These are phyloP conservation scores for Channa argus DNA, from an alignment of 2,113 vertebrate species.

Conservation along the genomic window DNA sequence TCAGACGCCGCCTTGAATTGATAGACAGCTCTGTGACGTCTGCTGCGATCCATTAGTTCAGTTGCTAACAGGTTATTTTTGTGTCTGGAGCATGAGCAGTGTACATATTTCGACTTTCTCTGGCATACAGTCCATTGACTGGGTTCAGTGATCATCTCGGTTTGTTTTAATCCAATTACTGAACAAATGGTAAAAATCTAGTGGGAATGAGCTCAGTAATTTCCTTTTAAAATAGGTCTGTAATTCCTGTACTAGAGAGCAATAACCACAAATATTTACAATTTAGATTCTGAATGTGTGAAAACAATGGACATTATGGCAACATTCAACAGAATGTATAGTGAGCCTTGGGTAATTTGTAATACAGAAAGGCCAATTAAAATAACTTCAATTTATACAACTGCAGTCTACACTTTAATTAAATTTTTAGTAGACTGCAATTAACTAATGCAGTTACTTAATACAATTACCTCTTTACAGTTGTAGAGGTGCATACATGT, in stretches of 20 bases:
- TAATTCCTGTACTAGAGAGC: background rate
- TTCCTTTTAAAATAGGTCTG: background rate
- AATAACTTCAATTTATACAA: slow-evolving; percentile 11
- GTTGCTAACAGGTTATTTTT: slow-evolving; percentile 17
- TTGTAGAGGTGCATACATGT: background rate
- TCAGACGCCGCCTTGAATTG: slow-evolving; percentile 30
- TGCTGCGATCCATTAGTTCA: slow-evolving; percentile 2
- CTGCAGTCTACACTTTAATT: slow-evolving; percentile 31
- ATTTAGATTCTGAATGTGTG: slow-evolving; percentile 3
- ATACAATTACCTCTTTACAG: slow-evolving; percentile 31
- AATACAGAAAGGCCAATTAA: slow-evolving; percentile 22
- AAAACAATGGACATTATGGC: slow-evolving; percentile 1
- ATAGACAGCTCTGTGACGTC: slow-evolving; percentile 21
- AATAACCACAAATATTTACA: slow-evolving; percentile 16
- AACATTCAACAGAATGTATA: slow-evolving; percentile 10
- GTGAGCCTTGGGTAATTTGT: slow-evolving; percentile 15
- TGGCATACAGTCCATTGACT: background rate
- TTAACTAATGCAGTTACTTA: slow-evolving; percentile 47
- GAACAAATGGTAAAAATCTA: slow-evolving; percentile 29
- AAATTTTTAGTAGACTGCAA: slow-evolving; percentile 21
- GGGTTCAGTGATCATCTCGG: slow-evolving; percentile 14
- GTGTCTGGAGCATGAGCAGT: background rate
- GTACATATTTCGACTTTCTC: background rate
- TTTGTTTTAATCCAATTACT: slow-evolving; percentile 40
- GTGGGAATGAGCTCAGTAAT: slow-evolving; percentile 6